Percentiles rank a stretch among this genome's conserved stretches.
phyloP scores from a whole-genome alignment of 2,113 vertebrate species.

The Tragelaphus strepsiceros region DNA sequence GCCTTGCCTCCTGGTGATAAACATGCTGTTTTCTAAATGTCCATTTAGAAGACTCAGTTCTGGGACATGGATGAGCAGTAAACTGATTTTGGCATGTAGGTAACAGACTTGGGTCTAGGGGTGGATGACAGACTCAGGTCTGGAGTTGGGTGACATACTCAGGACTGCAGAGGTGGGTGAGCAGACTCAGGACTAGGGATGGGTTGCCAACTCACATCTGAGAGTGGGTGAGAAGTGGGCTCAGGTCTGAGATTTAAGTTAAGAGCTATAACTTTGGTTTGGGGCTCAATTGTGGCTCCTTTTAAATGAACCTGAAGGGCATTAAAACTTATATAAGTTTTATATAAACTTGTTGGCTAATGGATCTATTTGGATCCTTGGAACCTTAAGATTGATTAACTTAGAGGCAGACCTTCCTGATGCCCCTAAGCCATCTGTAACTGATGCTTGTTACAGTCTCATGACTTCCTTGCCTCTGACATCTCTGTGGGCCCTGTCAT shows the following conservation, averaged over 20 bases:
- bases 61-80: not conserved
- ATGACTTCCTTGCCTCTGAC: not conserved
- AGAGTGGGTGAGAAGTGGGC: not conserved
- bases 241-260: not conserved
- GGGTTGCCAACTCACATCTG: not conserved
- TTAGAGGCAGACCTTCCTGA: not conserved
- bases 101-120: not conserved
- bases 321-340: not conserved
- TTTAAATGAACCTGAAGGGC: not conserved
- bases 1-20: not conserved
- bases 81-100: not conserved
- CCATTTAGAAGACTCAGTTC: not conserved
- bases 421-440: not conserved
- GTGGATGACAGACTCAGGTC: not conserved
- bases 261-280: not conserved
- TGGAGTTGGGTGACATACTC: not conserved
- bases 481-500: not conserved
- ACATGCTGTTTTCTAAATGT: not conserved
- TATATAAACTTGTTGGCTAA: not conserved
- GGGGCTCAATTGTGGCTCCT: not conserved
- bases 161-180: not conserved
- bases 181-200: not conserved
- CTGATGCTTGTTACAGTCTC: accelerated
- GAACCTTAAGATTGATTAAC: not conserved
- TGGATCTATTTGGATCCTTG: not conserved